Evolutionary conservation across 2,888 invertebrate genomes (phyloP), one percentile per base, ranked within the genome.

Genomic region (Hirtodrosophila confusa): DNA sequence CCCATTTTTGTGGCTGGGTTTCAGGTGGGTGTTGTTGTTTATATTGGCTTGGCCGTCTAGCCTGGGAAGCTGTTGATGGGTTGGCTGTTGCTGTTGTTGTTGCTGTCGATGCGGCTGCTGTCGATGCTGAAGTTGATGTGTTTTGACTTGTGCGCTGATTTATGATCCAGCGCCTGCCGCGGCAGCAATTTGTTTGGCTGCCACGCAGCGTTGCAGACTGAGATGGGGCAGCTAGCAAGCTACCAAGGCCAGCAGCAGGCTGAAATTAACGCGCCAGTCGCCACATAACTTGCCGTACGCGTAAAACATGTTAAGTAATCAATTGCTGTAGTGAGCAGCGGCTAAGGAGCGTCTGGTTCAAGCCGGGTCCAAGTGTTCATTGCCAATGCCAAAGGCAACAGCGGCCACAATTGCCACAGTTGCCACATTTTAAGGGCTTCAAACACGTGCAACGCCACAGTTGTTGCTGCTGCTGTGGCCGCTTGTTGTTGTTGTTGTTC

Each of bases 271-370:
- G 86, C 80, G 77, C 67, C 86, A 86, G 86, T 80, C 65, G 86
- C 75, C 76, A 75, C 86, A 89, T 88, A 86, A 82, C 83, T 78
- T 64, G 67, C 75, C 80, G 83, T 84, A 84, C 87, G 87, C 80
- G 78, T 82, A 88, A 79, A 87, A 89, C 89, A 89, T 88, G 90
- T 84, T 90, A 85, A 89, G 84, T 89, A 89, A 90, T 90, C 90
- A 89, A 89, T 90, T 89, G 89, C 85, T 50, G 66, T 56, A 55
- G 75, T 61, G 51, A 24, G 54, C 58, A 60, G 62, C 47, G 43
- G 54, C 39, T 55, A 35, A n/a, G 60, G 39, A 66, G 60, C 47
- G 50, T 65, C 49, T 63, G 12, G 31, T 35, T 7, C 27, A 17
- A 43, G 43, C 27, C 39, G 27, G 11, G 35, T 39, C 66, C 83